Conservation (phyloP, 2,797 vertebrate genomes). For the Malurus leucopterus region DNA sequence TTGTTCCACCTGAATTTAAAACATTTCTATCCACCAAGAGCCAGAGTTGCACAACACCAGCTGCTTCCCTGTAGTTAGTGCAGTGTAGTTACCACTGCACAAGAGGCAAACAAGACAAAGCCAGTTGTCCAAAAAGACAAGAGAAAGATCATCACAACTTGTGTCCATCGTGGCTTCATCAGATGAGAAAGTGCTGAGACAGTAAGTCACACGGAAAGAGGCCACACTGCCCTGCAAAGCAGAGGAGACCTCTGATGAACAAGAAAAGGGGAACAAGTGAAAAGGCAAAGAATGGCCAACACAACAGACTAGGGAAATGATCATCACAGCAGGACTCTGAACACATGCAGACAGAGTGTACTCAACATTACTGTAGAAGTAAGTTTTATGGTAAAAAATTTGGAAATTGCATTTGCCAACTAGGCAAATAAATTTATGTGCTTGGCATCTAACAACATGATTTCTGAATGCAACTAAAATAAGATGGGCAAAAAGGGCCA, state of each 20-base stretch:
- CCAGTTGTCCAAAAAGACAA: not conserved
- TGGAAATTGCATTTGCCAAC: not conserved
- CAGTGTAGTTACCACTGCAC: not conserved
- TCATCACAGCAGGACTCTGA: not conserved
- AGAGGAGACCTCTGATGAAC: not conserved
- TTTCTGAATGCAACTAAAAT: not conserved
- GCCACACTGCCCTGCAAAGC: not conserved
- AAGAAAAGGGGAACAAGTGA: conserved; percentile 29
- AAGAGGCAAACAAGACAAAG: fast-evolving
- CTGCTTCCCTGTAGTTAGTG: not conserved
- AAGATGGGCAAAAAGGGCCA: not conserved
- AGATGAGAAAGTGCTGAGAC: not conserved
- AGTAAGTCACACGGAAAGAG: not conserved
- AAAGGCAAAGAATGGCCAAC: not conserved
- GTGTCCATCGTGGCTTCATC: fast-evolving
- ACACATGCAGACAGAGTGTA: fast-evolving
- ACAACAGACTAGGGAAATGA: not conserved
- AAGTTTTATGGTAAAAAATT: not conserved
- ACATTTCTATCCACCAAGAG: not conserved
- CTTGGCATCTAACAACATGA: not conserved
- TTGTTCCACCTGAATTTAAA: not conserved
- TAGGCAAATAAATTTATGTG: not conserved
- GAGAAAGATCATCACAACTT: not conserved
- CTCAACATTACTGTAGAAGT: not conserved
- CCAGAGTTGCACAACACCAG: not conserved